A percentile compares a stretch with the other conserved stretches of the same genome.
Evolutionary conservation across 2,888 invertebrate genomes (phyloP).

Genomic region (Pelosia muscerda): DNA sequence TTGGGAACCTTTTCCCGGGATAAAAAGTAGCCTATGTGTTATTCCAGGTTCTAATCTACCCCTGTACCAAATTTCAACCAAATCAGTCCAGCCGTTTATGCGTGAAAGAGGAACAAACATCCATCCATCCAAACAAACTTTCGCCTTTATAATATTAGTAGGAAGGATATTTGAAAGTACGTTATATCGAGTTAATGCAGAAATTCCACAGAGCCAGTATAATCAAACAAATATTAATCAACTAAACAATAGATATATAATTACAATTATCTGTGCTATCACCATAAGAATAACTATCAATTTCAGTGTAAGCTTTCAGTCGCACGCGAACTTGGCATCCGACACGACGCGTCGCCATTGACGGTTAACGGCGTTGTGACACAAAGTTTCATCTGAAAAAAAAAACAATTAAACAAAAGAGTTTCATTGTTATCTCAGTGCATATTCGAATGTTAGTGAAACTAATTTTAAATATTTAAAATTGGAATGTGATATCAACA

Average conservation of each 20-base stretch:
- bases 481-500: neutral
- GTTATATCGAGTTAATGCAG: too few species aligned
- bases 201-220: too few species aligned
- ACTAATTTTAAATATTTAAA: neutral
- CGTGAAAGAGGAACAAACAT: too few species aligned
- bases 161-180: too few species aligned
- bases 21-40: too few species aligned
- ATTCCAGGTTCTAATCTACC: too few species aligned
- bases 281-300: constrained; percentile 1
- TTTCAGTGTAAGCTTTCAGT: constrained; percentile 16
- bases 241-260: neutral
- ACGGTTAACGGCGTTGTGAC: too few species aligned
- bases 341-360: constrained; percentile 10
- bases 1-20: too few species aligned
- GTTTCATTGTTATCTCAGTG: neutral
- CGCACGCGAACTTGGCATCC: constrained; percentile 13
- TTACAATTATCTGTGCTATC: neutral
- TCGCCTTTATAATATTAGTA: too few species aligned
- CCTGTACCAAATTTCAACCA: too few species aligned
- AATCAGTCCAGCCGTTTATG: too few species aligned
- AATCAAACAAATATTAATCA: neutral
- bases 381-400: neutral
- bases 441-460: neutral
- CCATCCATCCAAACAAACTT: too few species aligned
- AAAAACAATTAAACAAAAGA: neutral